Percentiles rank a stretch among this genome's conserved stretches.
Evolutionary conservation across 2,888 invertebrate species (phyloP).

Genomic region (Aspidiotus destructor): DNA sequence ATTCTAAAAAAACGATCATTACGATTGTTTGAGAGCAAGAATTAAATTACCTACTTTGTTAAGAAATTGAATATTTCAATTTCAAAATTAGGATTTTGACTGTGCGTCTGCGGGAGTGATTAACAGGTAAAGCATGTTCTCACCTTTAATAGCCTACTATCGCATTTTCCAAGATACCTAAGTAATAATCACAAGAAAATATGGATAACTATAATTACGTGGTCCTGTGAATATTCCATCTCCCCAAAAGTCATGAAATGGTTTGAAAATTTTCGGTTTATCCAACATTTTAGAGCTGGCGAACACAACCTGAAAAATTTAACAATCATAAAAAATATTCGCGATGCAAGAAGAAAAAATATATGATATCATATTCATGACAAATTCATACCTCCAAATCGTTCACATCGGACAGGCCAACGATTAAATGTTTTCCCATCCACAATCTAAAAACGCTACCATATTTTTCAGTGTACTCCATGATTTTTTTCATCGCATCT

Average conservation of each 20-base stretch:
- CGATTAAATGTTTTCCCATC: conserved; percentile 16
- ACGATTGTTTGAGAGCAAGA: too few relatives aligned
- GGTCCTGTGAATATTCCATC: conserved; percentile 22
- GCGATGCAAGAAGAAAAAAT: neutral
- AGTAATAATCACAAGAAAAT: too few relatives aligned
- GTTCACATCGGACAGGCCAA: conserved; percentile 14
- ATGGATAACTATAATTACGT: neutral
- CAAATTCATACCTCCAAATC: conserved; percentile 11
- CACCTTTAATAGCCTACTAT: too few relatives aligned
- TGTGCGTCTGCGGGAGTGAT: too few relatives aligned
- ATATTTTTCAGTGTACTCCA: conserved; percentile 7
- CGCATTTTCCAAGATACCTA: too few relatives aligned
- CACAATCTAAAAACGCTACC: conserved; percentile 11
- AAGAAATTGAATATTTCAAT: too few relatives aligned
- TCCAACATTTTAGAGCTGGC: conserved; percentile 21
- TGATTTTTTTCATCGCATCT: conserved; percentile 19
- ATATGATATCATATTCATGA: too few relatives aligned
- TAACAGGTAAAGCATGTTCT: too few relatives aligned
- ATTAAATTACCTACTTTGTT: too few relatives aligned
- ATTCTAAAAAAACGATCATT: too few relatives aligned
- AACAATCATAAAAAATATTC: neutral
- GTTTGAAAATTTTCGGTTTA: conserved; percentile 17
- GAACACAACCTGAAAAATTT: conserved; percentile 17
- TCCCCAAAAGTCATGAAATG: conserved; percentile 20
- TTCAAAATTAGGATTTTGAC: too few relatives aligned